Conservation (phyloP, 2,113 vertebrate genomes). For the Mastomys natalensis region DNA sequence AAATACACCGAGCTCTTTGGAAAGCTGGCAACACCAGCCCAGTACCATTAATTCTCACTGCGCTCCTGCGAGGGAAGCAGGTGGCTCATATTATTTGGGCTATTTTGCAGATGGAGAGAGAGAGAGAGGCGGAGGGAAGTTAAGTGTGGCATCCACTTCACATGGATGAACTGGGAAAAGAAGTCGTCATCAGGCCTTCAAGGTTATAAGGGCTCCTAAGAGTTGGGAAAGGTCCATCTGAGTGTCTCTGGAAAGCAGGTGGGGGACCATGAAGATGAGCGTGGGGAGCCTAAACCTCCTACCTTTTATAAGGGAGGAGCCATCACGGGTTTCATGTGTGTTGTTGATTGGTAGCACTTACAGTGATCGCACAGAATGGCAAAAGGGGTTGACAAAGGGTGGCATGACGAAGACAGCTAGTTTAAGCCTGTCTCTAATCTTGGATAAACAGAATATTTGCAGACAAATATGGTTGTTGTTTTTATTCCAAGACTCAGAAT, state of each 20-base stretch:
- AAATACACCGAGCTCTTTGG: neutral
- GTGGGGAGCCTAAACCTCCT: neutral
- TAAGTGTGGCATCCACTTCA: neutral
- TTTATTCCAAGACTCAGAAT: neutral
- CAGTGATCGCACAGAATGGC: neutral
- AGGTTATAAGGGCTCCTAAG: neutral
- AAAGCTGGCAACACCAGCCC: slow-evolving; percentile 36
- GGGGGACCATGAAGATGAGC: neutral
- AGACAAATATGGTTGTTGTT: neutral
- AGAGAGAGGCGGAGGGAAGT: neutral
- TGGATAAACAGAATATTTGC: neutral
- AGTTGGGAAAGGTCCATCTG: neutral
- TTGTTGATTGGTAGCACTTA: neutral
- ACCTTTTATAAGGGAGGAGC: neutral
- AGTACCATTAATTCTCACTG: slow-evolving; percentile 11
- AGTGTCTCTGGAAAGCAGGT: neutral
- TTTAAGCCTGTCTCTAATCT: neutral
- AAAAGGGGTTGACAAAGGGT: neutral
- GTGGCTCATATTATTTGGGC: slow-evolving; percentile 34
- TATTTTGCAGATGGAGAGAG: slow-evolving; percentile 64
- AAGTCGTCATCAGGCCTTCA: neutral
- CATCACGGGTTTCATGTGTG: neutral
- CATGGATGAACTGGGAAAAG: slow-evolving; percentile 2
- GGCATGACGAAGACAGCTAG: neutral
- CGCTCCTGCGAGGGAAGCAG: slow-evolving; percentile 44